Evolutionary conservation across 1,140 invertebrate species (phyloP), one percentile per base, ranked within the genome.

Genomic region (Steinernema feltiae): DNA sequence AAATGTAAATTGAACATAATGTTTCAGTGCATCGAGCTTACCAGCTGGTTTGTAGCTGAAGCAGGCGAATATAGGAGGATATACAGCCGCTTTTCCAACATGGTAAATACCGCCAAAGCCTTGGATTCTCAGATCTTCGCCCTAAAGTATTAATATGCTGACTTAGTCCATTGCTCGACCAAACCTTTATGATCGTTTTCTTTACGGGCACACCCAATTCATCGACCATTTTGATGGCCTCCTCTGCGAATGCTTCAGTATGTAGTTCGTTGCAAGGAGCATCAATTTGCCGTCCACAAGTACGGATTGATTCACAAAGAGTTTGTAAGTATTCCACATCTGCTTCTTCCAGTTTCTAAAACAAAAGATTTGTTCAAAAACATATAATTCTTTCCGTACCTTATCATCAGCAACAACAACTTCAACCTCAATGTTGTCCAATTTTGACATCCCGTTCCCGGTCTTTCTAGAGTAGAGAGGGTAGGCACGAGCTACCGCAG

Each of bases 21-120:
- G n/a, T n/a, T n/a, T n/a, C n/a, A n/a, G n/a, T n/a, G n/a, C n/a
- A n/a, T n/a, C n/a, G n/a, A n/a, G n/a, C n/a, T n/a, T n/a, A n/a
- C 89, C 90, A 21, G 88, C 86, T 24, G 88, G 89, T 27, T 78
- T 85, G 86, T 93, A 90, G 72, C 91, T 92, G 18, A 95, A 88
- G 3, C 92, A 89, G 3, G 91, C 92, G 1, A 95, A 88, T 0
- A 93, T 93, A 18, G 94, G 94, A 0, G 91, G 91, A 41, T 90
- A 89, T 7, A 86, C 85, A 0, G 93, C 92, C 1, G 92, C 92
- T 87, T 92, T 92, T 41, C 93, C 94, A 27, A 96, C 93, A 73
- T 92, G 91, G 88, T 94, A 94, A 32, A 95, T 91, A 27, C 93
- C 89, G 0, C 84, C 84, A 72, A 85, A 85, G 15, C 84, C 84